Conservation (phyloP, 2,888 invertebrate genomes). For the Galeopsomyia nigrocyanea region DNA sequence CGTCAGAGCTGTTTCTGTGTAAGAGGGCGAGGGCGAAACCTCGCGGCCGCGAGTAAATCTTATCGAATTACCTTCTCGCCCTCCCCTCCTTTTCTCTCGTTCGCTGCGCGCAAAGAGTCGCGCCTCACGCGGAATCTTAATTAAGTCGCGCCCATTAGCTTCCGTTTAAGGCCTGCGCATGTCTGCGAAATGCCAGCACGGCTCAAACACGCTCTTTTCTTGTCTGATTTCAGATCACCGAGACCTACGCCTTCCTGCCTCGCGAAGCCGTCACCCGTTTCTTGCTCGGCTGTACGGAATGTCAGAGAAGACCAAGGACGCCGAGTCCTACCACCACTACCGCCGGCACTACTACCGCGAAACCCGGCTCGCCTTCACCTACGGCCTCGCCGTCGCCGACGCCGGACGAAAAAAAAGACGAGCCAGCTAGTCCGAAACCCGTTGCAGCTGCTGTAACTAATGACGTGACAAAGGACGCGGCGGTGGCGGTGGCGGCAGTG, state of each 20-base stretch:
- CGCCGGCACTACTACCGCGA: constrained; percentile 50
- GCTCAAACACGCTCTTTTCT: constrained; percentile 4
- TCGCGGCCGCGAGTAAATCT: constrained; percentile 59
- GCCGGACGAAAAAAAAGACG: constrained; percentile 43
- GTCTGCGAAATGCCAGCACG: too few relatives aligned
- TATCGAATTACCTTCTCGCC: constrained; percentile 59
- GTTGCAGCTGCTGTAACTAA: constrained; percentile 45
- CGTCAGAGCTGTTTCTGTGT: constrained; percentile 39
- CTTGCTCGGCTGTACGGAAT: constrained; percentile 93
- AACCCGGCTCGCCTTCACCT: constrained; percentile 51
- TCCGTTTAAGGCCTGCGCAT: neutral
- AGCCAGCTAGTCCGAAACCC: constrained; percentile 56
- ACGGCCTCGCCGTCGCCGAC: constrained; percentile 49
- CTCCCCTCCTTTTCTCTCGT: neutral
- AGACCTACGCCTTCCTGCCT: constrained; percentile 95
- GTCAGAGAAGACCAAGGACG: constrained; percentile 84
- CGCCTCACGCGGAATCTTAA: constrained; percentile 59
- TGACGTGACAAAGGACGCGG: constrained; percentile 29
- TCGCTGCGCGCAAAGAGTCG: neutral
- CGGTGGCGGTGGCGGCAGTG: neutral
- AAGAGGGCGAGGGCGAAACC: constrained; percentile 1
- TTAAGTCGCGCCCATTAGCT: constrained; percentile 53
- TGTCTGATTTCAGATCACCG: constrained; percentile 86
- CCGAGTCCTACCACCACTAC: constrained; percentile 71
- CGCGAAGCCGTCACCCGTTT: constrained; percentile 97